phyloP scores from a whole-genome alignment of 2,888 invertebrate genomes.

The Protonemura montana region DNA sequence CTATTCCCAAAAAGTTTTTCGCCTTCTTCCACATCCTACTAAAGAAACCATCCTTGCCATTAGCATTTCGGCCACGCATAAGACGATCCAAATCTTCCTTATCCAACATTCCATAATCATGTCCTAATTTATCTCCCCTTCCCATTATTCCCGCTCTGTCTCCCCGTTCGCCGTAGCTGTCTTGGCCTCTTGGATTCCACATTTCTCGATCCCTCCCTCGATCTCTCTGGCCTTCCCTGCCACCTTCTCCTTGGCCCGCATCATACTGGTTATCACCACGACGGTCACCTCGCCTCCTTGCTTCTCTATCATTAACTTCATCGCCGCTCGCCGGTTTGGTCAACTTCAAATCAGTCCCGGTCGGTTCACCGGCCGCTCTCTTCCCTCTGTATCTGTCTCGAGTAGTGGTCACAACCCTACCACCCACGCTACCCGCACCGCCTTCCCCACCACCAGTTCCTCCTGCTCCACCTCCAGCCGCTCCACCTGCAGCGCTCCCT shows the following conservation, averaged over 20 bases:
- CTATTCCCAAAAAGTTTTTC: too few relatives aligned
- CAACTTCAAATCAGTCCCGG: too few relatives aligned
- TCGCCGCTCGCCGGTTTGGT: not conserved
- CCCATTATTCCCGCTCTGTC: not conserved
- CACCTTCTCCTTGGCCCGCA: not conserved
- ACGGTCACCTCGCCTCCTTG: not conserved
- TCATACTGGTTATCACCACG: not conserved
- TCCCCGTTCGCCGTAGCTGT: not conserved
- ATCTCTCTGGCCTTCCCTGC: not conserved
- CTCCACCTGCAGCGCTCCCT: not conserved
- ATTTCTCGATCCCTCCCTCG: not conserved
- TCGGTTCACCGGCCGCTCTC: not conserved
- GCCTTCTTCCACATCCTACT: too few relatives aligned
- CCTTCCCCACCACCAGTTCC: not conserved
- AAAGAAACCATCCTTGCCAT: too few relatives aligned
- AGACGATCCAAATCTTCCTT: too few relatives aligned
- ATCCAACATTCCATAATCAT: not conserved
- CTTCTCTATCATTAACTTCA: too few relatives aligned
- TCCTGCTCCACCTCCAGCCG: not conserved
- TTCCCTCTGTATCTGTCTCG: not conserved
- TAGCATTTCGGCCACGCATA: too few relatives aligned
- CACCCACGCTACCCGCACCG: not conserved
- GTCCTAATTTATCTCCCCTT: not conserved
- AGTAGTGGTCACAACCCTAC: not conserved
- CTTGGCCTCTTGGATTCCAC: not conserved